Evolutionary conservation across 2,797 vertebrate species (phyloP).

Genomic region (Pteronotus mesoamericanus): DNA sequence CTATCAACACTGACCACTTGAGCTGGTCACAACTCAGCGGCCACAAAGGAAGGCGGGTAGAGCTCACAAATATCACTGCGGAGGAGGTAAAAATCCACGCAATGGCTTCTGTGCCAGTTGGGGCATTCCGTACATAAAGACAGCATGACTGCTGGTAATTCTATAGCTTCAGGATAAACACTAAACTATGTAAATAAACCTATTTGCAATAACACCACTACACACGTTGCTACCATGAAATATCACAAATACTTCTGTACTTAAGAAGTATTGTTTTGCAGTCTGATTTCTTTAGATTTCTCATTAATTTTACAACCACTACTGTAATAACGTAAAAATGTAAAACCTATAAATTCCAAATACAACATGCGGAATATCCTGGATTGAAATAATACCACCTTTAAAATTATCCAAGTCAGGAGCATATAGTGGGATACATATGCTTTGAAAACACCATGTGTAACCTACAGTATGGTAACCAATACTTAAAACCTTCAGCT

Average conservation of each 20-base stretch:
- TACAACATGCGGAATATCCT: background rate
- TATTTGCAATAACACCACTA: background rate
- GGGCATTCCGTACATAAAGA: background rate
- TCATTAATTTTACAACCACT: background rate
- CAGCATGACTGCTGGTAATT: background rate
- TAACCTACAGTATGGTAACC: background rate
- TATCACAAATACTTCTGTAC: background rate
- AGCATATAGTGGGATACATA: background rate
- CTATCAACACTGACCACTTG: background rate
- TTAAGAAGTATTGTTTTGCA: background rate
- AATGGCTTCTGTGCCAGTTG: background rate
- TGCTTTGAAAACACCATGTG: background rate
- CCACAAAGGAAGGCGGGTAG: background rate
- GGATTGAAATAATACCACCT: background rate
- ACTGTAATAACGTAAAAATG: background rate
- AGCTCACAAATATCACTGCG: background rate
- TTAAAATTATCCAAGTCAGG: background rate
- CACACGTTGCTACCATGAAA: background rate
- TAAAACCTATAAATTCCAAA: background rate
- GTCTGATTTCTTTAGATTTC: background rate
- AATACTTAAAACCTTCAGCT: background rate
- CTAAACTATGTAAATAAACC: background rate
- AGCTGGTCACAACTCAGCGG: background rate
- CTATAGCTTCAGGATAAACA: background rate
- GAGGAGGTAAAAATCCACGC: fast-evolving